Conservation (phyloP, 2,797 vertebrate species). For the Sitta carolinensis region DNA sequence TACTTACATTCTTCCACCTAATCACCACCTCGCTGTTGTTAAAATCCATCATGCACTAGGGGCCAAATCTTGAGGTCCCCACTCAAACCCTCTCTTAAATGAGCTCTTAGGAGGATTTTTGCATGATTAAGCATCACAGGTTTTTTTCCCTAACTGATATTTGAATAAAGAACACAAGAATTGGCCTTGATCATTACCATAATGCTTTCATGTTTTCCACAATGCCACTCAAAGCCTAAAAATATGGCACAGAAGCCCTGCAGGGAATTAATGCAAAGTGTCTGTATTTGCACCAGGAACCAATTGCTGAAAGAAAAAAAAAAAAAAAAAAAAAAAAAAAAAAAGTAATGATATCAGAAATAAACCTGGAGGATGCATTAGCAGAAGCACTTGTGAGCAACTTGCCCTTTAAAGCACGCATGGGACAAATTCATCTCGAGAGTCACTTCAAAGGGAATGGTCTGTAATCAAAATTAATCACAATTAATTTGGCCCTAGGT, state of each 20-base stretch:
- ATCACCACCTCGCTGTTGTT: conserved; percentile 7
- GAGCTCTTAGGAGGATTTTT: conserved; percentile 22
- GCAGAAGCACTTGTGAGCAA: conserved; percentile 33
- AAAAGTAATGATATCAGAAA: not conserved
- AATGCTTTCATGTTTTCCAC: conserved; percentile 26
- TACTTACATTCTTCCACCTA: not conserved
- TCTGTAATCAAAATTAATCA: conserved; percentile 44
- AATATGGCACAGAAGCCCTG: not conserved
- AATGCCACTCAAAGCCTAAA: conserved; percentile 30
- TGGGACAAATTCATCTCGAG: conserved; percentile 27
- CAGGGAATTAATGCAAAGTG: conserved; percentile 1
- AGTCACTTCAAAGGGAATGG: conserved; percentile 39
- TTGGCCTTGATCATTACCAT: conserved; percentile 16
- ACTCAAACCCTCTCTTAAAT: not conserved
- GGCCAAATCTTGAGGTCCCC: not conserved
- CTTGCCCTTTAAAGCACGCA: not conserved
- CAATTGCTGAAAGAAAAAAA: not conserved
- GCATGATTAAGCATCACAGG: conserved; percentile 2
- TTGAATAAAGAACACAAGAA: conserved; percentile 25
- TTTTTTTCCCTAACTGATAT: not conserved
- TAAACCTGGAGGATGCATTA: conserved; percentile 36
- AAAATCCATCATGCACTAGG: not conserved
- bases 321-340: not conserved
- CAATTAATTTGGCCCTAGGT: conserved; percentile 35
- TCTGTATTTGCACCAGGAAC: conserved; percentile 12